Base-by-base conservation (phyloP, 2,797 vertebrate species). In the Carapus acus region DNA sequence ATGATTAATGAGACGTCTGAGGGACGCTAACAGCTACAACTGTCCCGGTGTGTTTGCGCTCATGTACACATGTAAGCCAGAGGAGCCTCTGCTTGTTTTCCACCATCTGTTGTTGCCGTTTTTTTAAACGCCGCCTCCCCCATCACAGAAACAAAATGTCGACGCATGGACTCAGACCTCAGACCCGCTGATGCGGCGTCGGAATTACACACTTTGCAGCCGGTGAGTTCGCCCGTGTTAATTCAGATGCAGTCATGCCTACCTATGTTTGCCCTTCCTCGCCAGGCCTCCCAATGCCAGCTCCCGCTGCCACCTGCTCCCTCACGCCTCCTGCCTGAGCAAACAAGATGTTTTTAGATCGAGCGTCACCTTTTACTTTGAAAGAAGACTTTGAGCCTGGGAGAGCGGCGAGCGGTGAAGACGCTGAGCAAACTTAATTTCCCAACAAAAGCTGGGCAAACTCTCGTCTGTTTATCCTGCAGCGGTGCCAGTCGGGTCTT, bases 181-280 rank as follows among this genome's bases (percentile, higher is more conserved):
- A 69, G 46, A 61, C 17, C 34, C 66, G 58, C 65, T 76, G 65
- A 73, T 73, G 77, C 76, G 65, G 45, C 67, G 51, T 69, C 63
- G 77, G 73, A 76, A 78, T 78, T 5, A 27, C 58, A 74, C 71
- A 70, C 62, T 73, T 50, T 69, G 62, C 58, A 70, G 69, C 67
- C 67, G 65, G 65, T 53, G 57, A 76, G 70, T 64, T 58, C 45
- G 29, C 43, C 62, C 52, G 12, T 70, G 71, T 69, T 75, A 61
- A 76, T 78, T 74, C 65, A 55, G 62, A 54, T 14, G 54, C 71
- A 70, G 58, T 68, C 72, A 78, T 80, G 77, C 76, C 50, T 68
- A 69, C 60, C 62, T 67, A 52, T 74, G 67, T 76, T 71, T 74
- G 75, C 55, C 77, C 73, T 43, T 67, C 52, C 50, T 34, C 53